Percentiles rank a stretch among this genome's conserved stretches.
phyloP scores from a whole-genome alignment of 2,888 invertebrate species.

The Drosophila kanekoi region DNA sequence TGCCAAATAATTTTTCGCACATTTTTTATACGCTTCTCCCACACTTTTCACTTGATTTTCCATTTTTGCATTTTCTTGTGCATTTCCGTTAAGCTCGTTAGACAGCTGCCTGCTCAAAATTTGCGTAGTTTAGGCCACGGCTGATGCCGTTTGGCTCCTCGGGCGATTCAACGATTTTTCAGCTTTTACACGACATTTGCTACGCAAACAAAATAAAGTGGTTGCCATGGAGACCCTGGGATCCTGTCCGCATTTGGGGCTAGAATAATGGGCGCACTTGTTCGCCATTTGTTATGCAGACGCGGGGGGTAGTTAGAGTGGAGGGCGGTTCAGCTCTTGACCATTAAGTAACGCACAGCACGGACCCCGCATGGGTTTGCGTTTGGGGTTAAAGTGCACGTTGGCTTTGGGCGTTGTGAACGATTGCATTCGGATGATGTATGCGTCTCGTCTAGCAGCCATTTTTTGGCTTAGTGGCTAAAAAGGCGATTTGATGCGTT shows the following conservation, averaged over 20 bases:
- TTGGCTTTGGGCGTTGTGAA: conserved; percentile 19
- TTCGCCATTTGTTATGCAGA: conserved; percentile 57
- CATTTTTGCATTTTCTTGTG: conserved; percentile 39
- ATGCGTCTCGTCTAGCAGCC: conserved; percentile 64
- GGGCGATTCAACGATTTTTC: conserved; percentile 46
- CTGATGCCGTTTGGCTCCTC: conserved; percentile 20
- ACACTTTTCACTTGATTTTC: conserved; percentile 1
- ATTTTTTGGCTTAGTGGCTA: conserved; percentile 48
- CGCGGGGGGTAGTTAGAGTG: neutral
- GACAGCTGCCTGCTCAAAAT: conserved; percentile 39
- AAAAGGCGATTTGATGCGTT: conserved; percentile 29
- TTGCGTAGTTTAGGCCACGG: conserved; percentile 51
- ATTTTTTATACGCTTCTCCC: conserved; percentile 32
- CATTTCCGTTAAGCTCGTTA: conserved; percentile 72
- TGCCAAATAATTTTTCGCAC: conserved; percentile 43
- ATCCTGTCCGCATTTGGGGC: conserved; percentile 22
- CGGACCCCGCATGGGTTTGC: conserved; percentile 18
- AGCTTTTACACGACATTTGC: conserved; percentile 65
- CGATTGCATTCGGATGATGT: conserved; percentile 63
- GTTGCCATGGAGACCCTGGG: conserved; percentile 9
- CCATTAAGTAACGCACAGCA: conserved; percentile 65
- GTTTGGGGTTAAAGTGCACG: conserved; percentile 10
- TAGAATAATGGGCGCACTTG: conserved; percentile 66
- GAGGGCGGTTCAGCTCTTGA: conserved; percentile 40
- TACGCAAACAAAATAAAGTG: conserved; percentile 62